Evolutionary conservation across 2,888 invertebrate genomes (phyloP).

Genomic region (Drosophila kuntzei): DNA sequence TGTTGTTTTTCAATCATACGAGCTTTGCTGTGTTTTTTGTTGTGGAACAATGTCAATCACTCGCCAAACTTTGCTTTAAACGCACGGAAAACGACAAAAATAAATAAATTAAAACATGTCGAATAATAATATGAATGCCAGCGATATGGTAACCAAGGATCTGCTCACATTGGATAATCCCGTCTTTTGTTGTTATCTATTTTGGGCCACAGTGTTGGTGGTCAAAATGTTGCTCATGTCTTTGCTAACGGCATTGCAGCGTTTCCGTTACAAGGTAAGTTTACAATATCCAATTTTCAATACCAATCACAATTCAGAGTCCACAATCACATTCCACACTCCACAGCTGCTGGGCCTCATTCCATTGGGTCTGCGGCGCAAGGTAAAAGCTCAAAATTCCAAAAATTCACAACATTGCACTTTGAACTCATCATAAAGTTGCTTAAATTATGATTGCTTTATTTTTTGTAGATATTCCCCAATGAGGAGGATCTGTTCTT

Average conservation of each 20-base stretch:
- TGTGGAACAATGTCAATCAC: slow-evolving; percentile 15
- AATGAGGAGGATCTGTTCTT: slow-evolving; percentile 86
- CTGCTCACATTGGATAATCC: slow-evolving; percentile 83
- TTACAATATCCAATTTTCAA: no score
- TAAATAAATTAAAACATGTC: slow-evolving; percentile 1
- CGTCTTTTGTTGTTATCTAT: slow-evolving; percentile 84
- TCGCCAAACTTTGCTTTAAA: slow-evolving; percentile 30
- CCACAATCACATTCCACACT: slow-evolving; percentile 17
- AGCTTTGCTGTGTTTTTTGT: neutral
- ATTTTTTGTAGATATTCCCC: slow-evolving; percentile 85
- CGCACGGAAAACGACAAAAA: slow-evolving; percentile 22
- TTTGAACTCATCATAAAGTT: neutral
- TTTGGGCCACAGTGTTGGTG: slow-evolving; percentile 85
- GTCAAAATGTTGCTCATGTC: slow-evolving; percentile 86
- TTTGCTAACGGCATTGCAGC: slow-evolving; percentile 84
- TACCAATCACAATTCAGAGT: neutral
- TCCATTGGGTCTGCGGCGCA: slow-evolving; percentile 66
- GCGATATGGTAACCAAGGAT: slow-evolving; percentile 23
- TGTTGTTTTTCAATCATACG: neutral
- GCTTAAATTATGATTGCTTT: neutral
- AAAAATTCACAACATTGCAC: neutral
- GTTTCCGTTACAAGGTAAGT: slow-evolving; percentile 85
- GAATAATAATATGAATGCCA: neutral
- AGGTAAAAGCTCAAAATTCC: slow-evolving; percentile 58
- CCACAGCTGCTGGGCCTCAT: slow-evolving; percentile 74